Evolutionary conservation across 2,797 vertebrate species (phyloP).

Genomic region (Syndactyla subalaris): DNA sequence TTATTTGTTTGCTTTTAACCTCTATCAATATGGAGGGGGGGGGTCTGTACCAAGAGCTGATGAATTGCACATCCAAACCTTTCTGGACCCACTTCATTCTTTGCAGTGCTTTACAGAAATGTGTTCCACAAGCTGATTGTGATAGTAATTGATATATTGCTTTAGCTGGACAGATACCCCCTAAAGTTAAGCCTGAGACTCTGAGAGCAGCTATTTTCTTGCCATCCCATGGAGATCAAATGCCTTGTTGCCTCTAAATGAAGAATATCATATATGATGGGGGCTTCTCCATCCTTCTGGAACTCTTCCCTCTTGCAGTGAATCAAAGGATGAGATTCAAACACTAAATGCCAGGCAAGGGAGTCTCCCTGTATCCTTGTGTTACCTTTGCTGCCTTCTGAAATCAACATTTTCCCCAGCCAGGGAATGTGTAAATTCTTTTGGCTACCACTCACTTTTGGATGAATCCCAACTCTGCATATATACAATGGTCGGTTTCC

Average conservation of each 20-base stretch:
- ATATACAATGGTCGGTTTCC: slow-evolving; percentile 13
- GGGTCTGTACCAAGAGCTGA: background rate
- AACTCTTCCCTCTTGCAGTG: background rate
- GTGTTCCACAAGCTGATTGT: background rate
- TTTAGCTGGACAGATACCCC: background rate
- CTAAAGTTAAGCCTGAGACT: background rate
- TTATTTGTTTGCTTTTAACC: background rate
- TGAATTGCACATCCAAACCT: background rate
- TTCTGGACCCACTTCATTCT: background rate
- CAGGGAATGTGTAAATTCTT: slow-evolving; percentile 44
- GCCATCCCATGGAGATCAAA: background rate
- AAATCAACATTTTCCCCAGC: slow-evolving; percentile 41
- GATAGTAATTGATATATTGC: background rate
- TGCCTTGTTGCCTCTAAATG: background rate
- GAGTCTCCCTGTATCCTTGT: slow-evolving; percentile 37
- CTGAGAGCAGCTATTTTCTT: background rate
- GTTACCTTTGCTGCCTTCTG: slow-evolving; percentile 48
- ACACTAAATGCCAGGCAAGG: background rate
- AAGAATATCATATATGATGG: background rate
- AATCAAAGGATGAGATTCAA: background rate
- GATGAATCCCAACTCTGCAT: slow-evolving; percentile 19
- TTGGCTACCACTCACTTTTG: slow-evolving; percentile 43
- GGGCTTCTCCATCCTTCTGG: background rate
- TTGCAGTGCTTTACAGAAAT: background rate
- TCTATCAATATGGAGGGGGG: accelerated